Percentiles rank a stretch among this genome's conserved stretches.
Conservation (phyloP, 2,888 invertebrate genomes). For the Thelaira solivaga region DNA sequence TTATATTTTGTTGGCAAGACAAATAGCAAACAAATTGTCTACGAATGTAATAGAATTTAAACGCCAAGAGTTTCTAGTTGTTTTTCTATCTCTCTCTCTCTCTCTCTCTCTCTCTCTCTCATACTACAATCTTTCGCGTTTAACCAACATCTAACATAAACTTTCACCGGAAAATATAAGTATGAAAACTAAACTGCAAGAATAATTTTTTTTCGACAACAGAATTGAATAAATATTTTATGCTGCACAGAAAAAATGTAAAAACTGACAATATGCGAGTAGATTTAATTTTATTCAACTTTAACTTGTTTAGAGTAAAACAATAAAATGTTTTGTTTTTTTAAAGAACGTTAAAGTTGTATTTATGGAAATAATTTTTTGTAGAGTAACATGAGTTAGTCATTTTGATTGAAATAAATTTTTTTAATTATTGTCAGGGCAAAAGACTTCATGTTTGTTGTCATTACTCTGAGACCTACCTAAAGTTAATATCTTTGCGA, state of each 20-base stretch:
- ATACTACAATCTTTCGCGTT: neutral
- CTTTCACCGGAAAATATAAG: slow-evolving; percentile 13
- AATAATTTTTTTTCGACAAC: slow-evolving; percentile 1
- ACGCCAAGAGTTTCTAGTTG: slow-evolving; percentile 1
- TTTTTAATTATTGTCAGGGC: too few relatives aligned
- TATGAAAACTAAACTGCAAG: slow-evolving; percentile 4
- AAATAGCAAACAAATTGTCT: slow-evolving; percentile 52
- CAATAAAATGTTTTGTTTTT: too few relatives aligned
- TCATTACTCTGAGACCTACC: too few relatives aligned
- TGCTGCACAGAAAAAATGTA: neutral
- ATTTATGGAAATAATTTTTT: too few relatives aligned
- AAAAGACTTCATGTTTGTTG: too few relatives aligned
- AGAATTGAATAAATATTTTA: neutral
- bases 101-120: neutral
- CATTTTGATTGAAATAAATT: too few relatives aligned
- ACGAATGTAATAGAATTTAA: slow-evolving; percentile 33
- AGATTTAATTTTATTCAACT: too few relatives aligned
- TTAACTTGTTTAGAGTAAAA: too few relatives aligned
- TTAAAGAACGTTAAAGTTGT: too few relatives aligned
- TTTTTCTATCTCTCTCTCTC: neutral
- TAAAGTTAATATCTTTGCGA: too few relatives aligned
- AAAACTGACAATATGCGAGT: too few relatives aligned
- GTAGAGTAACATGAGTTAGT: too few relatives aligned
- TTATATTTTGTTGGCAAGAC: slow-evolving; percentile 53
- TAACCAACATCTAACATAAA: slow-evolving; percentile 3